These are phyloP conservation scores for Strigamia crassipes DNA, from an alignment of 2,888 invertebrate genomes.

Conservation along the genomic window DNA sequence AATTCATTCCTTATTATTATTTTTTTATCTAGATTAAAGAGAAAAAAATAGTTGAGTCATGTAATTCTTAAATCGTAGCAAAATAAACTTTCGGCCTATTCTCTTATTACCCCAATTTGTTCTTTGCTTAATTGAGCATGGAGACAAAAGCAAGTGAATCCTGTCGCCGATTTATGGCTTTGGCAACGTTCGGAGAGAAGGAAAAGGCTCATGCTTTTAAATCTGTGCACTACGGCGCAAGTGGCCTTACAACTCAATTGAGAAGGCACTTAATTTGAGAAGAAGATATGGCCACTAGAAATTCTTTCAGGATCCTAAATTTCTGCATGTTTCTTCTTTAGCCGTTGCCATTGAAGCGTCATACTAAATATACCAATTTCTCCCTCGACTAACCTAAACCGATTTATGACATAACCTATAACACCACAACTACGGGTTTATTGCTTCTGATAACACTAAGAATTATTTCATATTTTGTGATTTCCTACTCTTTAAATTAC, in stretches of 20 bases:
- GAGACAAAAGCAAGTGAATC: conserved; percentile 42
- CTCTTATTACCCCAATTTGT: conserved; percentile 40
- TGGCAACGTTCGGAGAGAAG: conserved; percentile 39
- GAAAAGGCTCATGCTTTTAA: conserved; percentile 39
- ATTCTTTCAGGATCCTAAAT: conserved; percentile 19
- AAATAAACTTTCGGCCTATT: conserved; percentile 33
- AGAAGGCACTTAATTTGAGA: conserved; percentile 38
- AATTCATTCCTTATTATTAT: too few relatives aligned
- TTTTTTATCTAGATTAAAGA: neutral
- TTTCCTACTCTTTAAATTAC: too few relatives aligned
- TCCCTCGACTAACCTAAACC: neutral
- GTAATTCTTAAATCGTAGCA: conserved; percentile 22
- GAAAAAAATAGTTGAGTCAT: neutral
- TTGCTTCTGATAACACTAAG: too few relatives aligned
- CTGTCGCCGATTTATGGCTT: conserved; percentile 40
- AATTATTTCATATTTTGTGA: too few relatives aligned
- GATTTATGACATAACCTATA: neutral
- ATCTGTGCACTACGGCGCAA: conserved; percentile 42
- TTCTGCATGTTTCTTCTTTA: neutral
- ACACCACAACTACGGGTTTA: too few relatives aligned
- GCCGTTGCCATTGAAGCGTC: neutral
- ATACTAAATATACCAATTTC: neutral
- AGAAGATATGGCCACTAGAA: conserved; percentile 38
- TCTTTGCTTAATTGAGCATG: conserved; percentile 42
- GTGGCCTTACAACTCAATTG: conserved; percentile 40